Conservation (phyloP, 2,797 vertebrate species). For the Enteromius radiatus region DNA sequence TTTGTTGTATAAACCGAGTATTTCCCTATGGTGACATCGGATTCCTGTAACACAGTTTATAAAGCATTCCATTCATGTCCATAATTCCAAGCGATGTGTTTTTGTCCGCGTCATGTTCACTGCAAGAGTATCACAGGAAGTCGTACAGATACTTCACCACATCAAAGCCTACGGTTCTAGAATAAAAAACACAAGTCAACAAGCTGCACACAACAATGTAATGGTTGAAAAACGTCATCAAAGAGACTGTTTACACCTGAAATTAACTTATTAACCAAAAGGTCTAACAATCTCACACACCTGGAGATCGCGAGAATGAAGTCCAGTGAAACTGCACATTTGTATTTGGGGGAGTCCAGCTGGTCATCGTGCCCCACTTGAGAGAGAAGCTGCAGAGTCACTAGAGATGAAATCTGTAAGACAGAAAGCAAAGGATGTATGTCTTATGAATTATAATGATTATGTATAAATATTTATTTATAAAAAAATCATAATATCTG, state of each 20-base stretch:
- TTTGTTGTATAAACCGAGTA: neutral
- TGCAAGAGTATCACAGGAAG: slow-evolving; percentile 83
- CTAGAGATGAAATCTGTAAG: slow-evolving; percentile 79
- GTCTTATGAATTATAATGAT: neutral
- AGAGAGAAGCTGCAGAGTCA: slow-evolving; percentile 87
- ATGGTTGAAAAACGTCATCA: too few relatives aligned
- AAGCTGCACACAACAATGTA: neutral
- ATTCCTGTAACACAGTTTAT: slow-evolving; percentile 10
- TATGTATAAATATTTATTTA: too few relatives aligned
- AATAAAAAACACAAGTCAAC: slow-evolving; percentile 71
- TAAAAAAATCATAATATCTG: neutral
- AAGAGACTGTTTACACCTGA: too few relatives aligned
- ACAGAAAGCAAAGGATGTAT: neutral
- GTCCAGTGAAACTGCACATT: slow-evolving; percentile 92
- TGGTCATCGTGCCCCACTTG: slow-evolving; percentile 89
- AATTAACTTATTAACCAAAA: too few relatives aligned
- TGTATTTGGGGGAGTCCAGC: slow-evolving; percentile 93
- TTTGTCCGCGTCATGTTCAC: neutral
- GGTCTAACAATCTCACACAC: slow-evolving; percentile 57
- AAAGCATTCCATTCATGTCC: slow-evolving; percentile 29
- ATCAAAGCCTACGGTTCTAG: slow-evolving; percentile 94
- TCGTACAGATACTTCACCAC: slow-evolving; percentile 95
- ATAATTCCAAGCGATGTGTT: slow-evolving; percentile 33
- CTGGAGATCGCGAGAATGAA: slow-evolving; percentile 88
- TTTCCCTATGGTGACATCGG: neutral